phyloP scores from a whole-genome alignment of 1,140 invertebrate genomes.

The Drosophila sp. region DNA sequence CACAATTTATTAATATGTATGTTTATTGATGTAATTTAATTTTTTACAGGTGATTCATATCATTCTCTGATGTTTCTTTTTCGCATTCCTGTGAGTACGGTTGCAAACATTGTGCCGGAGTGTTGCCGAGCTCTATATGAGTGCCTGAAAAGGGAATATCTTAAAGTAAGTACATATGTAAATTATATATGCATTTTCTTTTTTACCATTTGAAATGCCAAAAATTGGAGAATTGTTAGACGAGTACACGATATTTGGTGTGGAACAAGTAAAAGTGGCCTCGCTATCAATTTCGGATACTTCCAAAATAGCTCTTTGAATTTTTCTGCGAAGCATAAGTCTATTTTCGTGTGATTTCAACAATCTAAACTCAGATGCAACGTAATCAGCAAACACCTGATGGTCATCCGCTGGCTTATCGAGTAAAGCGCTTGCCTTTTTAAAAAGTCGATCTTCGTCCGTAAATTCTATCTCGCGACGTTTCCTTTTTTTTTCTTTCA shows the following conservation, averaged over 20 bases:
- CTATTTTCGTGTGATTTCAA: too few species aligned
- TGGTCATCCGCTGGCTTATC: constrained; percentile 12
- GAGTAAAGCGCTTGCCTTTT: constrained; percentile 15
- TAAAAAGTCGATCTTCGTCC: constrained; percentile 13
- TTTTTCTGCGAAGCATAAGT: constrained; percentile 3
- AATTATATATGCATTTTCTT: constrained; percentile 10
- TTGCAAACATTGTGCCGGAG: too few species aligned
- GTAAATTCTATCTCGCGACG: constrained; percentile 7
- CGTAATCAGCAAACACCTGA: too few species aligned
- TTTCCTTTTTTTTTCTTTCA: neutral
- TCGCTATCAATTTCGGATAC: constrained; percentile 29
- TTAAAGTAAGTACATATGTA: too few species aligned
- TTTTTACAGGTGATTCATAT: too few species aligned
- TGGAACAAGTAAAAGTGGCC: constrained; percentile 16
- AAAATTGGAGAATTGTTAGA: constrained; percentile 13
- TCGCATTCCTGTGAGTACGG: too few species aligned
- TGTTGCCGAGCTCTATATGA: too few species aligned
- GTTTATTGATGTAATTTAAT: too few species aligned
- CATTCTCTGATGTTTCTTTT: too few species aligned
- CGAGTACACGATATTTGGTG: constrained; percentile 15
- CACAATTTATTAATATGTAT: too few species aligned
- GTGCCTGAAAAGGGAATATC: too few species aligned
- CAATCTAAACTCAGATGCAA: too few species aligned
- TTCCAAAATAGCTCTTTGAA: constrained; percentile 27
- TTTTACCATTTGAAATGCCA: constrained; percentile 8